Conservation (phyloP, 2,888 invertebrate genomes). For the Isoperla grammatica region DNA sequence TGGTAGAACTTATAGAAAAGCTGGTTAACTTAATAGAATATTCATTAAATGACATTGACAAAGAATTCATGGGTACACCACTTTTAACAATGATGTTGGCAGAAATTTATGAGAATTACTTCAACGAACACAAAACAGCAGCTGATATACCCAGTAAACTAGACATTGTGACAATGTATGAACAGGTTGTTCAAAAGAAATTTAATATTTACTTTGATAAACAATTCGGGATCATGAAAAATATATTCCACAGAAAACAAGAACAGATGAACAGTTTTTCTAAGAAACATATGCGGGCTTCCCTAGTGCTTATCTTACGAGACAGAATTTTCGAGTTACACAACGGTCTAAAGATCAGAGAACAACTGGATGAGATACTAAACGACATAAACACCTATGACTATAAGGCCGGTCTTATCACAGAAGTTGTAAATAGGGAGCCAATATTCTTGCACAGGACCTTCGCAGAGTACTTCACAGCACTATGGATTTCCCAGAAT, state of each 20-base stretch:
- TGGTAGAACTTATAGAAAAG: not conserved
- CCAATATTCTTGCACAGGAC: conserved; percentile 23
- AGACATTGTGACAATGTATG: not conserved
- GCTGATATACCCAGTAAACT: not conserved
- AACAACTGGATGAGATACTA: too few species aligned
- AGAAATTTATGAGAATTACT: not conserved
- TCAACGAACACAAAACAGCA: not conserved
- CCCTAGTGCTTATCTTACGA: not conserved
- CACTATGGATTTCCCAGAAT: conserved; percentile 17
- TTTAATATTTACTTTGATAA: not conserved
- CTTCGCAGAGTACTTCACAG: conserved; percentile 26
- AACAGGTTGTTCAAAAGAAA: not conserved
- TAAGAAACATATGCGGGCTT: not conserved
- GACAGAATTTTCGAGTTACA: not conserved
- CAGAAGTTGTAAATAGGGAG: conserved; percentile 2
- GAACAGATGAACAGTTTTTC: not conserved
- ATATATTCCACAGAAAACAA: not conserved
- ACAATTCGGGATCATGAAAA: not conserved
- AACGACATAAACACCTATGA: not conserved
- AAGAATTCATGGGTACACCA: not conserved
- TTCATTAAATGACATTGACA: not conserved
- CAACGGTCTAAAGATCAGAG: too few species aligned
- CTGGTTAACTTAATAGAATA: not conserved
- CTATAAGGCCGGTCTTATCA: conserved; percentile 19
- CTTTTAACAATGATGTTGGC: not conserved